Evolutionary conservation across 1,140 invertebrate genomes (phyloP), one percentile per base, ranked within the genome.

Genomic region (Prorops nasuta): DNA sequence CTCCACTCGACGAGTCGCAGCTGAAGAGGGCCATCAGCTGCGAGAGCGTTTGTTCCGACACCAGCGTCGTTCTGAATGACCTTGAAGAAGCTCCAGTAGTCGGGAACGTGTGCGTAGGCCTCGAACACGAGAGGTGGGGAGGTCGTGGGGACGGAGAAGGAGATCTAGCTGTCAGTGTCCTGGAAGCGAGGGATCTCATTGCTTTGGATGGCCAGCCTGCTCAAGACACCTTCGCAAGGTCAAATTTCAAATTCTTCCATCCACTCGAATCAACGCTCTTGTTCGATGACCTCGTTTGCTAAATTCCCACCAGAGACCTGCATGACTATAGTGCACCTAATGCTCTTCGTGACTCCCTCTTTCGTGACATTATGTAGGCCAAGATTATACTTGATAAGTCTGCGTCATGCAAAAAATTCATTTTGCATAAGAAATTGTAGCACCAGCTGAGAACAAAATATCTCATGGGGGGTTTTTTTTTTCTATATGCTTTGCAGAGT

Each of bases 21-120:
- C 67, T 86, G 19, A 79, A 88, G 48, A 75, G 87, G 39, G 89
- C 88, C 1, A 80, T 89, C 49, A 90, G 88, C 32, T 92, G 89
- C 67, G 89, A 92, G 51, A 91, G 89, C 34, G 86, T 92, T 4
- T 88, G 85, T 52, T 92, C 89, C 3, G 89, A 92, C 54, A 90
- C 89, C 0, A 90, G 88, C 6, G 83, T 91, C 1, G 81, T 83
- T 18, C 76, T 89, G 3, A 82, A 82, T 34, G 85, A 90, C 63
- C 75, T 89, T 14, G 86, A 90, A 54, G 82, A 84, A 54, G 63
- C 74, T 56, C 82, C 85, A n/a, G 79, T 88, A 22, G 86, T 86
- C 1, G 90, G 89, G 1, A 84, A 89, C 63, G 72, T 92, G 0
- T 89, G 88, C 68, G 80, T 91, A 48, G 88, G 87, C 2, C 74